Evolutionary conservation across 2,888 invertebrate genomes (phyloP).

Genomic region (Auanema freiburgensis): DNA sequence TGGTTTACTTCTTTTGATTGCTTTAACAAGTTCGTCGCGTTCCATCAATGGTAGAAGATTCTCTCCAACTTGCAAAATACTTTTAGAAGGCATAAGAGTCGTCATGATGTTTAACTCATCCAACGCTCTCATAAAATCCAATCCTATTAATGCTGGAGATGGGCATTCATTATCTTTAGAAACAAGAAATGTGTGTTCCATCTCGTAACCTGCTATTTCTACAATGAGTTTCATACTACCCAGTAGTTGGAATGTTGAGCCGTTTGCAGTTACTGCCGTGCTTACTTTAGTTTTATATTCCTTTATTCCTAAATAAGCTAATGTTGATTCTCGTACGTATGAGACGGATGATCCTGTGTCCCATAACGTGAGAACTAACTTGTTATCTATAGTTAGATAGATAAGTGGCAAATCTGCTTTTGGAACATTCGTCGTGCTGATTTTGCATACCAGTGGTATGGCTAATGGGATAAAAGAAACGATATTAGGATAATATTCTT

Average conservation of each 20-base stretch:
- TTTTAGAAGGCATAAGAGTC: background rate
- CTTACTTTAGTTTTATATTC: background rate
- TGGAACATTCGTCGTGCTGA: too few species aligned
- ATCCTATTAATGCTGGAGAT: slow-evolving; percentile 8
- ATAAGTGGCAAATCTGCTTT: slow-evolving; percentile 7
- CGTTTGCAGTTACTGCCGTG: slow-evolving; percentile 8
- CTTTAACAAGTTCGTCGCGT: background rate
- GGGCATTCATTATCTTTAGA: slow-evolving; percentile 6
- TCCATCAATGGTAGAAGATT: background rate
- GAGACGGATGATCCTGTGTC: slow-evolving; percentile 16
- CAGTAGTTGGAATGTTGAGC: background rate
- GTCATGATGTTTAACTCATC: background rate
- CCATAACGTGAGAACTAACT: slow-evolving; percentile 6
- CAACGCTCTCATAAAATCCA: slow-evolving; percentile 5
- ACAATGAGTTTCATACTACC: background rate
- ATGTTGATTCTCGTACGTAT: slow-evolving; percentile 10
- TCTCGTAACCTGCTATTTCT: background rate
- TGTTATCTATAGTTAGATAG: slow-evolving; percentile 1
- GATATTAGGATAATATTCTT: too few species aligned
- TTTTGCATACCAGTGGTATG: too few species aligned
- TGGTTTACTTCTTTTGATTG: background rate
- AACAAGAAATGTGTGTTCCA: slow-evolving; percentile 7
- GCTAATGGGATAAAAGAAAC: too few species aligned
- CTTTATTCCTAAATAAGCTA: background rate
- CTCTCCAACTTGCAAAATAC: slow-evolving; percentile 6